Base-by-base conservation (phyloP, 2,888 invertebrate genomes). In the Spilosoma lubricipeda region DNA sequence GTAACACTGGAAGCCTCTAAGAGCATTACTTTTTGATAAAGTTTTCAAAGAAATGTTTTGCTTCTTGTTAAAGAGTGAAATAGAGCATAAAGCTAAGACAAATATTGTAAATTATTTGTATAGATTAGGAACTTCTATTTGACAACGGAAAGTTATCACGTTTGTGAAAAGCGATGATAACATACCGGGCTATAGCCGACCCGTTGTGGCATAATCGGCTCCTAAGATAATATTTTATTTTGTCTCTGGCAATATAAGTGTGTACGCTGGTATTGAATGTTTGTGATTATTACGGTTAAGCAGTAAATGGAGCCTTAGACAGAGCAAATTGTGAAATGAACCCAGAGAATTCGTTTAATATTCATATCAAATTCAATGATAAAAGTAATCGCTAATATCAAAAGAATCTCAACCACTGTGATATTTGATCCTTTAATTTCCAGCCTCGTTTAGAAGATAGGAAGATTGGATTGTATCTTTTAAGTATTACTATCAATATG, bases 351-450 rank as follows among this genome's bases (percentile, higher is more conserved):
- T 39, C 67, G 33, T 66, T 48, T 20, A 39, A 67, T 66, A 56
- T 39, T 77, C 73, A 70, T 74, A 74, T 72, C 72, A 71, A 70
- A 63, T 30, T 27, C n/a, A 65, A 36, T 9, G 18, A 66, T 75
- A 70, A 18, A 45, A 52, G 45, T 39, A 68, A 67, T 67, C 45
- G 56, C 67, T 36, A 64, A 71, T 78, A 83, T 72, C 67, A 79
- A 15, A 77, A 77, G 79, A 88, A 86, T 90, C 85, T 89, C 83
- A 81, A 83, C 81, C 85, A 84, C 90, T 91, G 91, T 91, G 91
- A 91, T 92, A 91, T 83, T 73, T 70, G 70, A 87, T 80, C 85
- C 82, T 79, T 82, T 86, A 76, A 76, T 76, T 84, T 81, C 80
- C 78, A 80, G 64, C 67, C 67, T 73, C 70, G 59, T 73, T 76